These are phyloP conservation scores for Brachymystax lenok DNA, from an alignment of 2,797 vertebrate genomes.

Conservation along the genomic window DNA sequence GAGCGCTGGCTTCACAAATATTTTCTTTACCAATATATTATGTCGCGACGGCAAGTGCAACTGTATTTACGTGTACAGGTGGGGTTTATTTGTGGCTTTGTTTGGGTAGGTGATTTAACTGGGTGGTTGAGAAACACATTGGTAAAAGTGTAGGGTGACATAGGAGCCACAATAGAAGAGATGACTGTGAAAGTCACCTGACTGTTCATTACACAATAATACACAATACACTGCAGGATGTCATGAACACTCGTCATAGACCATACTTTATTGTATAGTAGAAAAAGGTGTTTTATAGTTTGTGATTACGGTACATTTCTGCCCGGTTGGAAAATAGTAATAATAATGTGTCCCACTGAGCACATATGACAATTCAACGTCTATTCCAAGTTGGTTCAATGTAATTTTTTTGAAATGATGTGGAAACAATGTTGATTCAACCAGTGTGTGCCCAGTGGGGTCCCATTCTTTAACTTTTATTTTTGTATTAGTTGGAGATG, in stretches of 20 bases:
- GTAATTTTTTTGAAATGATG: too few species aligned
- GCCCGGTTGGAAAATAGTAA: neutral
- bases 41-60: conserved; percentile 28
- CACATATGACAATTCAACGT: too few species aligned
- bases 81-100: neutral
- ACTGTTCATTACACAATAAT: conserved; percentile 7
- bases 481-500: too few species aligned
- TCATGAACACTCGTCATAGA: neutral
- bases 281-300: neutral
- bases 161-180: neutral
- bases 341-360: neutral
- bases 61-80: conserved; percentile 46
- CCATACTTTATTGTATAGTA: conserved; percentile 14
- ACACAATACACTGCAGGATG: neutral
- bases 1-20: conserved; percentile 50
- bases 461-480: too few species aligned
- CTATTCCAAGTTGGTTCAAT: too few species aligned
- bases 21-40: conserved; percentile 47
- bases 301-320: neutral
- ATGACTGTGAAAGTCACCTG: neutral
- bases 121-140: neutral
- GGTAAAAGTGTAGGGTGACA: neutral
- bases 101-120: neutral
- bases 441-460: too few species aligned
- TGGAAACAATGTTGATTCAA: too few species aligned